These are phyloP conservation scores for Drosophila kohkoa DNA, from an alignment of 1,140 invertebrate genomes.

Conservation along the genomic window DNA sequence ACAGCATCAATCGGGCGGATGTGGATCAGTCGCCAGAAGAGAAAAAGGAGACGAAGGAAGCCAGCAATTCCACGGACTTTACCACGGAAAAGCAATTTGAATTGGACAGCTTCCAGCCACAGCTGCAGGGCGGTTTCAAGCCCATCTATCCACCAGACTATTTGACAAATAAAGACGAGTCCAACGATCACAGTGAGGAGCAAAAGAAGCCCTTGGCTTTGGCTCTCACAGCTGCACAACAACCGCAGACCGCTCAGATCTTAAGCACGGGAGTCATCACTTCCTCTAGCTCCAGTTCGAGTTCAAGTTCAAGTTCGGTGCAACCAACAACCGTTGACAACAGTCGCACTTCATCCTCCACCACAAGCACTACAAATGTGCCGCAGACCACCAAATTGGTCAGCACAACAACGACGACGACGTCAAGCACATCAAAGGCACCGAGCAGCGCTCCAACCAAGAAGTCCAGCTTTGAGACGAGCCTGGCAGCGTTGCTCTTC, in stretches of 20 bases:
- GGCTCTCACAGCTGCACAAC: constrained; percentile 12
- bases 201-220: constrained; percentile 60
- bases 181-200: constrained; percentile 18
- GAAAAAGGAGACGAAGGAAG: constrained; percentile 34
- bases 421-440: constrained; percentile 9
- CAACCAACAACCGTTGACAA: not conserved
- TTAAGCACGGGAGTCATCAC: constrained; percentile 16
- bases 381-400: constrained; percentile 43
- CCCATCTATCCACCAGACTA: constrained; percentile 87
- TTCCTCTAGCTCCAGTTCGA: constrained; percentile 6
- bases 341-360: constrained; percentile 27
- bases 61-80: constrained; percentile 32
- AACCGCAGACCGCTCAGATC: constrained; percentile 23
- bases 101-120: constrained; percentile 89
- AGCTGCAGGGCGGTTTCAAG: constrained; percentile 89
- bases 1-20: constrained; percentile 77
- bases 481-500: constrained; percentile 76
- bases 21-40: constrained; percentile 55
- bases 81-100: constrained; percentile 86
- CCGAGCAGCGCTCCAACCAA: constrained; percentile 46
- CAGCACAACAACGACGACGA: constrained; percentile 31
- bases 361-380: constrained; percentile 42
- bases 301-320: constrained; percentile 3
- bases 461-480: constrained; percentile 78
- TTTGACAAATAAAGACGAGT: constrained; percentile 32